Base-by-base conservation (phyloP, 2,113 vertebrate species). In the Atlantisia rogersi region DNA sequence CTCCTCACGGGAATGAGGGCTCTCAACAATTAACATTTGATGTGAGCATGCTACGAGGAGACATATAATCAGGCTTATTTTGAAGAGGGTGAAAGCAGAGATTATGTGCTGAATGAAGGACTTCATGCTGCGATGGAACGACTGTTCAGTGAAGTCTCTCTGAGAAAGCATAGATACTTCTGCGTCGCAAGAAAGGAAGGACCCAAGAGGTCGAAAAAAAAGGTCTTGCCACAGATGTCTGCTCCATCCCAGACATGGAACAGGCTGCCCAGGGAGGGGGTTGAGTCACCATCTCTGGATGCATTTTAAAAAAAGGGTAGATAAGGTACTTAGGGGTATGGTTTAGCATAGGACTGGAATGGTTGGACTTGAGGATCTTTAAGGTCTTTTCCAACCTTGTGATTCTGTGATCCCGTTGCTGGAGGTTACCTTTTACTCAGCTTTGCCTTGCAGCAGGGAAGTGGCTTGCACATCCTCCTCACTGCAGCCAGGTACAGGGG, bases 21-120 rank as follows among this genome's bases (percentile, higher is more conserved):
- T 93, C 91, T 80, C 48, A 92, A 91, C 79, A 94, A 95, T 90
- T 86, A 96, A 40, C 50, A 82, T 82, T 73, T 93, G 86, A 91
- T 31, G 62, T 86, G 55, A 82, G 52, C 65, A 12, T 25, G 59
- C 59, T 50, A 53, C 39, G 56, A 88, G 89, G 17, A 89, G 65
- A 79, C 48, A 74, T 7, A 39, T 5, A 81, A 90, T 79, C 40
- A 70, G 39, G 95, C 22, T 13, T 82, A 46, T n/a, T 62, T 52
- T 56, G 52, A 87, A 53, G 55, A 71, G 39, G 35, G 75, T 68
- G 42, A 89, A 95, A 95, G 78, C 39, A 90, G 84, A 68, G 56
- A 83, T 44, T 53, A 62, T 21, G 32, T 81, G 82, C 21, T 82
- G 71, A 82, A 95, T 3, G 5, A 93, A 94, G 94, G 53, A 95